Evolutionary conservation across 2,113 vertebrate species (phyloP), one percentile per base, ranked within the genome.

Genomic region (Anhinga rufa): DNA sequence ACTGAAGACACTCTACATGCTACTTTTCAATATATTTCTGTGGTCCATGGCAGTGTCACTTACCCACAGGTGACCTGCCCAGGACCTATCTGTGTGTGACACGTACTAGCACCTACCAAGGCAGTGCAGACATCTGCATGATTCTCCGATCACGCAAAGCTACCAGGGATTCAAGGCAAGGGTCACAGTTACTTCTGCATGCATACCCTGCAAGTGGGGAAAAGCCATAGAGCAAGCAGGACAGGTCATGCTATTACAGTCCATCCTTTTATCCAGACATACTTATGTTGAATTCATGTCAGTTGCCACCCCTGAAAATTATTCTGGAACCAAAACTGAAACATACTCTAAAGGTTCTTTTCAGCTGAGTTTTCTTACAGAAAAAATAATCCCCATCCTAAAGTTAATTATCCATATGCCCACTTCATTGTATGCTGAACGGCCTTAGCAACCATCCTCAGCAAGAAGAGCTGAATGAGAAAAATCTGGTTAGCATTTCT

Each of bases 181-280:
- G 20, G 8, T 38, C 60, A 42, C 46, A 49, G 60, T 28, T 48
- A 36, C 40, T 69, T n/a, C 66, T 77, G 31, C 40, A 20, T 1
- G 3, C 13, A 46, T 46, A 32, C 1, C 12, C 26, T 4, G 3
- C 0, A 1, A 17, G 9, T 6, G 5, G 32, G 44, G 21, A 51
- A 55, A 66, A 18, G 22, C 25, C 51, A 31, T 0, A 2, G 7
- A 32, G 29, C 32, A 65, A 22, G 32, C 29, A 62, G 51, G 20
- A 66, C 42, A 42, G 66, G 19, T 36, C 31, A 36, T 6, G 17
- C 9, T 76, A 2, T 7, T 42, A 40, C 7, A 74, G 29, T 28
- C 44, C 34, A 17, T 20, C 21, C 25, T 75, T 78, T 60, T 14
- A 65, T 14, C 38, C 44, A 75, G 25, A 81, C 26, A 28, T 22